Evolutionary conservation across 2,113 vertebrate species (phyloP).

Genomic region (Pithys albifrons): DNA sequence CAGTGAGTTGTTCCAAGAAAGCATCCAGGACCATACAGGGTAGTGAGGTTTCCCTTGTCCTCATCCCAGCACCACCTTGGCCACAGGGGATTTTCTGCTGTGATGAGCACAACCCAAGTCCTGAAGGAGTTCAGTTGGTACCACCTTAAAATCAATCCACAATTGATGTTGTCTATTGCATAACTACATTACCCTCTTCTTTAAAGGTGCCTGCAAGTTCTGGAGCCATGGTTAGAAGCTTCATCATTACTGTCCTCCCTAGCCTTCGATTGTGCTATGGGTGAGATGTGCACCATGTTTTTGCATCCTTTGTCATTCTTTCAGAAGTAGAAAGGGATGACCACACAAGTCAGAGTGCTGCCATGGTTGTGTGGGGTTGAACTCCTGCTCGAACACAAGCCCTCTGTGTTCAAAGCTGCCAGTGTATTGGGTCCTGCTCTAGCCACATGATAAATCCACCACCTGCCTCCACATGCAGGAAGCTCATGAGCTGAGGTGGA

Average conservation of each 20-base stretch:
- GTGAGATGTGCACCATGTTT: neutral
- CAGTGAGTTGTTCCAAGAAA: neutral
- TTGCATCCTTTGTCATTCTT: neutral
- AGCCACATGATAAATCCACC: neutral
- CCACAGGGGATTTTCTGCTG: neutral
- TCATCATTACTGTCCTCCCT: neutral
- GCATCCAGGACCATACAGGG: neutral
- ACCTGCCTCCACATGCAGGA: neutral
- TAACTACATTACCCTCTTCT: neutral
- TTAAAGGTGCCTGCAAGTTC: neutral
- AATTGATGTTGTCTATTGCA: neutral
- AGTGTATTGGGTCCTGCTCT: neutral
- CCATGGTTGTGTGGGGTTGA: neutral
- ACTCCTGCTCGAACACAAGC: neutral
- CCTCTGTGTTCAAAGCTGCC: accelerated
- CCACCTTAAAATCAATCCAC: neutral
- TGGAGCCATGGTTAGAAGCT: neutral
- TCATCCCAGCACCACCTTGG: neutral
- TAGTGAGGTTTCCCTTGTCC: neutral
- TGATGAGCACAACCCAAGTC: neutral
- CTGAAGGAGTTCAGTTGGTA: neutral
- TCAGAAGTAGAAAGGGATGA: neutral
- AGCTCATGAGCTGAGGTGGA: neutral
- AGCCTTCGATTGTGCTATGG: neutral
- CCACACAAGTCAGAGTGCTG: neutral